Evolutionary conservation across 2,113 vertebrate genomes (phyloP).

Genomic region (Podiceps cristatus): DNA sequence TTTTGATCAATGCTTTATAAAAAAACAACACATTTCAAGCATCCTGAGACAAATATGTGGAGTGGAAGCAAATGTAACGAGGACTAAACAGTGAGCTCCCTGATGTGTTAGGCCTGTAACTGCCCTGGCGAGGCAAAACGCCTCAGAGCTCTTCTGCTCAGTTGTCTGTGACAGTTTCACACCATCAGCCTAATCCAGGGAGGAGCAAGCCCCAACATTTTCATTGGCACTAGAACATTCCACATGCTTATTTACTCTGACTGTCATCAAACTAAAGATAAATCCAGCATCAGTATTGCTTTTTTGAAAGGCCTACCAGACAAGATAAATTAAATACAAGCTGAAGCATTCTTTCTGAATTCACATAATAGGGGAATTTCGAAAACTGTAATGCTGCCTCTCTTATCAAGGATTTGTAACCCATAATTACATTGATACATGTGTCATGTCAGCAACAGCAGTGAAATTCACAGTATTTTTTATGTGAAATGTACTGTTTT

Average conservation of each 20-base stretch:
- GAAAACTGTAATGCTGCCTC: slow-evolving; percentile 51
- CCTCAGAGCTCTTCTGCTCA: not conserved
- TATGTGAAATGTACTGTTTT: slow-evolving; percentile 84
- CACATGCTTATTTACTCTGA: slow-evolving; percentile 28
- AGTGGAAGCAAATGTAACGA: not conserved
- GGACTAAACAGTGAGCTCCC: not conserved
- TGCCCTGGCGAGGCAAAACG: not conserved
- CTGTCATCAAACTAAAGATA: slow-evolving; percentile 49
- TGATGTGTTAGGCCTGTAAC: not conserved
- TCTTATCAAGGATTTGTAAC: slow-evolving; percentile 76
- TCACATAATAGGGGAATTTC: slow-evolving; percentile 66
- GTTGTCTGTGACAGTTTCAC: not conserved
- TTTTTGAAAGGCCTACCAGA: slow-evolving; percentile 43
- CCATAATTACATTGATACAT: slow-evolving; percentile 82
- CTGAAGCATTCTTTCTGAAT: slow-evolving; percentile 57
- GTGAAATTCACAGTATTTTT: slow-evolving; percentile 82
- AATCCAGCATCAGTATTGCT: slow-evolving; percentile 41
- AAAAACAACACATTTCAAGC: not conserved
- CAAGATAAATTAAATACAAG: slow-evolving; percentile 48
- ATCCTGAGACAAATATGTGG: not conserved
- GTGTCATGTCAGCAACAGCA: slow-evolving; percentile 76
- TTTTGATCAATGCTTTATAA: not conserved
- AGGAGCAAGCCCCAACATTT: slow-evolving; percentile 25
- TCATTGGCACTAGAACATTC: not conserved
- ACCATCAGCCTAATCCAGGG: not conserved